Evolutionary conservation across 2,113 vertebrate species (phyloP).

Genomic region (Cromileptes altivelis): DNA sequence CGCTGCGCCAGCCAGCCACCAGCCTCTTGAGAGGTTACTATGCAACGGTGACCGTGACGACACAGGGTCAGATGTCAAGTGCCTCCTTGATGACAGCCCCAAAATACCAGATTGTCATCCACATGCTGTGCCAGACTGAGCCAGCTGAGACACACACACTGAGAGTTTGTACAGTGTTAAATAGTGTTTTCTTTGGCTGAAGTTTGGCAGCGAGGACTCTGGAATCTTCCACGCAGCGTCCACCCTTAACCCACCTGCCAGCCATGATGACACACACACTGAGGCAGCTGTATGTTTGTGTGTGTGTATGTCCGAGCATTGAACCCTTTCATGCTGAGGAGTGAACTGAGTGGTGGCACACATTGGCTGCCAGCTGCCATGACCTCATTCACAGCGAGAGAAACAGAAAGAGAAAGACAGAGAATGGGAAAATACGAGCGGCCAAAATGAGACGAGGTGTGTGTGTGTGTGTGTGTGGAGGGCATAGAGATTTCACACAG

Average conservation of each 20-base stretch:
- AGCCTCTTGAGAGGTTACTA: slow-evolving; percentile 63
- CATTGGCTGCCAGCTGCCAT: slow-evolving; percentile 69
- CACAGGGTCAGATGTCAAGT: slow-evolving; percentile 68
- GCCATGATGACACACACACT: slow-evolving; percentile 62
- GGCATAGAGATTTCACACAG: slow-evolving; percentile 12
- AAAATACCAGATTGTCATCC: slow-evolving; percentile 60
- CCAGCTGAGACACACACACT: slow-evolving; percentile 30
- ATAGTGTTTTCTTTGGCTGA: slow-evolving; percentile 45
- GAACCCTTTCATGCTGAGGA: slow-evolving; percentile 61
- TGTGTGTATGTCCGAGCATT: slow-evolving; percentile 42
- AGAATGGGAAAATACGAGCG: slow-evolving; percentile 45
- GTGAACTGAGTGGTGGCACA: slow-evolving; percentile 58
- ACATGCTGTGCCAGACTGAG: slow-evolving; percentile 39
- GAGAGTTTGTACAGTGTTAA: slow-evolving; percentile 39
- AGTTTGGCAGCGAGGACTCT: slow-evolving; percentile 36
- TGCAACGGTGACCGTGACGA: slow-evolving; percentile 61
- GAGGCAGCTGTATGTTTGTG: slow-evolving; percentile 40
- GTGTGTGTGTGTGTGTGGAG: slow-evolving; percentile 20
- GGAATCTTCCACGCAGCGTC: slow-evolving; percentile 59
- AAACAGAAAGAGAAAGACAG: slow-evolving; percentile 30
- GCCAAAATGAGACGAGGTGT: slow-evolving; percentile 37
- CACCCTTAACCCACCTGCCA: slow-evolving; percentile 69
- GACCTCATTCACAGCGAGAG: slow-evolving; percentile 63
- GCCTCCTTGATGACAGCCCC: slow-evolving; percentile 55
- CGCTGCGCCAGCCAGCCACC: slow-evolving; percentile 47